These are phyloP conservation scores for Chanos chanos DNA, from an alignment of 2,797 vertebrate genomes.

Conservation along the genomic window DNA sequence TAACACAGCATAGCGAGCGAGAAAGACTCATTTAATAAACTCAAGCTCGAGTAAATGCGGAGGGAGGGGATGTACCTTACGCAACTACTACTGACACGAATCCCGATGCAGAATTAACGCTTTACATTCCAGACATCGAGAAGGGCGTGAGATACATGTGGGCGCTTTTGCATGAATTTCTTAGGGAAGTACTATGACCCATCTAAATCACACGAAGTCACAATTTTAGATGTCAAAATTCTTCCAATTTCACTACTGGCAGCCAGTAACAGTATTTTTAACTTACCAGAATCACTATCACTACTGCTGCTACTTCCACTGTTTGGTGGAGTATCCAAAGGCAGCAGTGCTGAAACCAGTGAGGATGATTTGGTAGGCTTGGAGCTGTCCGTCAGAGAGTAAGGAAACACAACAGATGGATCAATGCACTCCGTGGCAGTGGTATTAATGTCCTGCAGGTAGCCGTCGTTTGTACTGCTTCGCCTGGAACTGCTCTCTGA, in stretches of 20 bases:
- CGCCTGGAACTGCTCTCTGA: constrained; percentile 35
- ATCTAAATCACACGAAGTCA: no score
- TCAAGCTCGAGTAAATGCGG: not conserved
- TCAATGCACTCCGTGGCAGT: constrained; percentile 75
- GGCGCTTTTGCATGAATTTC: no score
- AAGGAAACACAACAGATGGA: constrained; percentile 84
- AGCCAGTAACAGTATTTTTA: not conserved
- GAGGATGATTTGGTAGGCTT: constrained; percentile 49
- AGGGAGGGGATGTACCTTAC: constrained; percentile 6
- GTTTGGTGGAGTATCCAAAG: constrained; percentile 73
- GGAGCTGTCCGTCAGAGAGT: constrained; percentile 61
- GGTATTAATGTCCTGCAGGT: constrained; percentile 75
- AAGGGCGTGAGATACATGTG: no score
- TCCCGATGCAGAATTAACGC: constrained; percentile 16
- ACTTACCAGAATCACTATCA: constrained; percentile 78
- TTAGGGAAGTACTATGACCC: no score
- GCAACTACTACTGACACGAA: constrained; percentile 20
- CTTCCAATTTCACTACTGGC: not conserved
- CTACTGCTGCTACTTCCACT: constrained; percentile 66
- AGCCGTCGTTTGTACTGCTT: constrained; percentile 47
- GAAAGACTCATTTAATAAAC: not conserved
- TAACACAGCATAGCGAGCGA: no score
- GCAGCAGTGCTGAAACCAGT: constrained; percentile 7
- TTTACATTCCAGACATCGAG: constrained; percentile 6
- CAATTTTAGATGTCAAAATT: no score